Percentiles rank a stretch among this genome's conserved stretches.
These are phyloP conservation scores for Phengaris alcon DNA, from an alignment of 2,888 invertebrate species.

Conservation along the genomic window DNA sequence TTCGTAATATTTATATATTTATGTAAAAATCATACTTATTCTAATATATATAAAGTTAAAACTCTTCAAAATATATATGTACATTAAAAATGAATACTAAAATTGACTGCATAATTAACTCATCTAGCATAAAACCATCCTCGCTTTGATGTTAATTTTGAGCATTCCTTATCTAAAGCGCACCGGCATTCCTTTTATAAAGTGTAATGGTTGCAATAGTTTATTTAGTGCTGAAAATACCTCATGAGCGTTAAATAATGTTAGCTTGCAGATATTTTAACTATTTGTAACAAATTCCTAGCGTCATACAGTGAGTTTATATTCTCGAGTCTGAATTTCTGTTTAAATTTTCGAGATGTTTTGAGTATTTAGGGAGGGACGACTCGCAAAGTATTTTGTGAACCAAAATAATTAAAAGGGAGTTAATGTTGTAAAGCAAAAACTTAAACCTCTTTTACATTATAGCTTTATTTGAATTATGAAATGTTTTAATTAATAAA, in stretches of 20 bases:
- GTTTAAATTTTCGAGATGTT: constrained; percentile 9
- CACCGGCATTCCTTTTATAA: constrained; percentile 23
- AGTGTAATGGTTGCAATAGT: constrained; percentile 16
- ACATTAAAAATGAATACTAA: constrained; percentile 5
- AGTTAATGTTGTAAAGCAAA: not conserved
- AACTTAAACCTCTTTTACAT: not conserved
- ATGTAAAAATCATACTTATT: not conserved
- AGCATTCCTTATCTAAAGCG: constrained; percentile 23
- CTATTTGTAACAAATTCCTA: constrained; percentile 15
- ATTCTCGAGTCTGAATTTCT: not conserved
- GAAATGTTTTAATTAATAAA: constrained; percentile 12
- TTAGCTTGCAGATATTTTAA: constrained; percentile 13
- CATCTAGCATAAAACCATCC: not conserved
- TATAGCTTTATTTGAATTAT: constrained; percentile 8
- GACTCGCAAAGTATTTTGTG: not conserved
- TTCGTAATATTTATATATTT: constrained; percentile 1
- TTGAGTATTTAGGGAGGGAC: not conserved
- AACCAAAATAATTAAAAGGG: not conserved
- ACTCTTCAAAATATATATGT: constrained; percentile 3
- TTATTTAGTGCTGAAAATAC: constrained; percentile 24
- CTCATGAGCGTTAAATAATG: constrained; percentile 14
- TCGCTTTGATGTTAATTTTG: constrained; percentile 20
- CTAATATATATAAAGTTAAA: constrained; percentile 17
- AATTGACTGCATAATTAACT: constrained; percentile 4
- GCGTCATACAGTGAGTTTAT: not conserved